A percentile compares a stretch with the other conserved stretches of the same genome.
Conservation (phyloP, 2,888 invertebrate genomes). For the Eulithis testata region DNA sequence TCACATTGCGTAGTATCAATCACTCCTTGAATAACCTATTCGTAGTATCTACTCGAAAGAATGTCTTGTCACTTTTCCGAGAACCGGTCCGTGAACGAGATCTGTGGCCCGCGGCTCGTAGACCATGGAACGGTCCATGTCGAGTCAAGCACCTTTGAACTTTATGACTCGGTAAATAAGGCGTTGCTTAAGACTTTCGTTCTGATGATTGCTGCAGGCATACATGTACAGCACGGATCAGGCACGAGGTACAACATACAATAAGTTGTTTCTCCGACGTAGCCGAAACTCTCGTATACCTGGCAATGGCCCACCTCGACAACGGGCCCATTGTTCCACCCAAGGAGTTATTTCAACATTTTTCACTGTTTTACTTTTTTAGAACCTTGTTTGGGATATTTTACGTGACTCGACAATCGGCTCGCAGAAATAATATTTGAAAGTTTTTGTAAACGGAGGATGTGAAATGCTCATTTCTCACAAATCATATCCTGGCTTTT, state of each 20-base stretch:
- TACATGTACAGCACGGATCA: constrained; percentile 49
- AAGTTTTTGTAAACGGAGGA: constrained; percentile 15
- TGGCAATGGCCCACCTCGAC: constrained; percentile 47
- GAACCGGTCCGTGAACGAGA: constrained; percentile 69
- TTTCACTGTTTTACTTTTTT: constrained; percentile 55
- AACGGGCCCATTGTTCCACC: constrained; percentile 60
- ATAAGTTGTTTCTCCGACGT: constrained; percentile 62
- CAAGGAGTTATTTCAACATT: constrained; percentile 53
- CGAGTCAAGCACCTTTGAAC: constrained; percentile 45
- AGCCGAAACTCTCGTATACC: constrained; percentile 59
- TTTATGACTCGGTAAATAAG: constrained; percentile 40
- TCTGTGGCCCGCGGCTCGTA: constrained; percentile 43
- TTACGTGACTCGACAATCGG: constrained; percentile 64
- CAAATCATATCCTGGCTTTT: constrained; percentile 13
- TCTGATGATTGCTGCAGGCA: constrained; percentile 35
- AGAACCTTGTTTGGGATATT: constrained; percentile 42
- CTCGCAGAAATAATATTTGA: constrained; percentile 47
- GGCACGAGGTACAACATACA: constrained; percentile 42
- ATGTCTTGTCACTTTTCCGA: constrained; percentile 72
- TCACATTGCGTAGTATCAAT: constrained; percentile 27
- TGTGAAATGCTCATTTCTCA: constrained; percentile 15
- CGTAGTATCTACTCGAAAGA: constrained; percentile 54
- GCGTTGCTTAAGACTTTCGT: constrained; percentile 22
- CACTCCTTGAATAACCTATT: constrained; percentile 40
- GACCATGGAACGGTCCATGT: constrained; percentile 36